Percentiles rank a stretch among this genome's conserved stretches.
phyloP scores from a whole-genome alignment of 1,140 invertebrate species.

The Bombus affinis region DNA sequence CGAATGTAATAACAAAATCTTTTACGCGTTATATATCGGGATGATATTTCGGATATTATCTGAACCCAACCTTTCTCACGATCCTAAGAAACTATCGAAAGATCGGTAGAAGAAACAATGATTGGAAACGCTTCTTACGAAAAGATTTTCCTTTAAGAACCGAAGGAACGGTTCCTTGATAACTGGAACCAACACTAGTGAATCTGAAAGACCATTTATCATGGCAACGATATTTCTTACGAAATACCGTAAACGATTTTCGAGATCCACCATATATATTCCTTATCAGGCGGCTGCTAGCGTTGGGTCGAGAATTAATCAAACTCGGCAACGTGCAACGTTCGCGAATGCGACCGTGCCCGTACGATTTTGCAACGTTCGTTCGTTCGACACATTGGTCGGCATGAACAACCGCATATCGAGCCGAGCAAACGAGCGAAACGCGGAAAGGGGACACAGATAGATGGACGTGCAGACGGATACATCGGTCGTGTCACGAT shows the following conservation, averaged over 20 bases:
- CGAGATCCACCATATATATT: slow-evolving; percentile 46
- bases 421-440: slow-evolving; percentile 49
- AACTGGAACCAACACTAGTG: neutral
- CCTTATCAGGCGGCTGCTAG: slow-evolving; percentile 50
- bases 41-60: neutral
- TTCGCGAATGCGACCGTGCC: slow-evolving; percentile 48
- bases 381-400: slow-evolving; percentile 43
- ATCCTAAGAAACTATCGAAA: neutral
- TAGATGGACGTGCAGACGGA: slow-evolving; percentile 33
- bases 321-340: slow-evolving; percentile 54
- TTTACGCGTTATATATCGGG: neutral
- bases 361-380: slow-evolving; percentile 64
- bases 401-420: slow-evolving; percentile 61
- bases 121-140: neutral
- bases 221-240: slow-evolving; percentile 38
- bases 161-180: neutral
- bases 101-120: neutral
- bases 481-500: slow-evolving; percentile 18
- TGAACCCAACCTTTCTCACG: neutral
- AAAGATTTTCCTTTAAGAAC: neutral
- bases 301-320: slow-evolving; percentile 64
- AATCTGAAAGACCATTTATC: slow-evolving; percentile 47
- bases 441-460: slow-evolving; percentile 17
- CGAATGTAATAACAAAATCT: neutral
- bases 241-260: slow-evolving; percentile 43